Percentiles rank a stretch among this genome's conserved stretches.
These are phyloP conservation scores for Hyles lineata DNA, from an alignment of 2,888 invertebrate genomes.

Conservation along the genomic window DNA sequence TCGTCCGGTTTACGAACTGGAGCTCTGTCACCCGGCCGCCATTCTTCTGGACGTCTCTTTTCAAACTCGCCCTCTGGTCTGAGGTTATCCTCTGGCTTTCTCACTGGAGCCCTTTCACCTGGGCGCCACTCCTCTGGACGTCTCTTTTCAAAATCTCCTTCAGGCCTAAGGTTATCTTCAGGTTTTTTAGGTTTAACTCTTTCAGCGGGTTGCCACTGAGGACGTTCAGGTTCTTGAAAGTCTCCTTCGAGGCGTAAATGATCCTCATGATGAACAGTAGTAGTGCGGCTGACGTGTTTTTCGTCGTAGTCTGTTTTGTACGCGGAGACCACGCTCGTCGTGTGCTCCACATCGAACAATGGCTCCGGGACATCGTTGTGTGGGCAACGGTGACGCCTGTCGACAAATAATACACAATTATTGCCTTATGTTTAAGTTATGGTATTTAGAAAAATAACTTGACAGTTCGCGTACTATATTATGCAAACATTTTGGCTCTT, in stretches of 20 bases:
- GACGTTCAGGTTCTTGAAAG: slow-evolving; percentile 83
- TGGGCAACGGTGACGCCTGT: slow-evolving; percentile 93
- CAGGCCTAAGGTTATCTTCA: slow-evolving; percentile 86
- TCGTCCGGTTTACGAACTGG: slow-evolving; percentile 69
- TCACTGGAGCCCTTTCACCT: slow-evolving; percentile 73
- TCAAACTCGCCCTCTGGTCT: slow-evolving; percentile 78
- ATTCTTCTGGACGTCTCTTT: slow-evolving; percentile 70
- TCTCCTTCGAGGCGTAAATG: slow-evolving; percentile 90
- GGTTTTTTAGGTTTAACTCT: slow-evolving; percentile 83
- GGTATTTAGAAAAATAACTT: no score
- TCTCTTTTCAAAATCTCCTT: slow-evolving; percentile 80
- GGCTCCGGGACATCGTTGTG: slow-evolving; percentile 88
- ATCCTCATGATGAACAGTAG: slow-evolving; percentile 87
- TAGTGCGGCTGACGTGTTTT: slow-evolving; percentile 86
- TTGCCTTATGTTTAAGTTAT: no score
- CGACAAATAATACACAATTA: slow-evolving; percentile 33
- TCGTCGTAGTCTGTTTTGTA: slow-evolving; percentile 88
- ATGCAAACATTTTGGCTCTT: no score
- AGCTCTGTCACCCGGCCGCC: slow-evolving; percentile 68
- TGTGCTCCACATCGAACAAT: slow-evolving; percentile 85
- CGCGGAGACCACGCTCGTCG: slow-evolving; percentile 84
- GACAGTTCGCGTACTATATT: no score
- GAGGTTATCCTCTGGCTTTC: slow-evolving; percentile 81
- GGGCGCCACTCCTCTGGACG: slow-evolving; percentile 77
- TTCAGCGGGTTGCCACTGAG: slow-evolving; percentile 84